Conservation (phyloP, 2,888 invertebrate genomes). For the Drosophila falleni region DNA sequence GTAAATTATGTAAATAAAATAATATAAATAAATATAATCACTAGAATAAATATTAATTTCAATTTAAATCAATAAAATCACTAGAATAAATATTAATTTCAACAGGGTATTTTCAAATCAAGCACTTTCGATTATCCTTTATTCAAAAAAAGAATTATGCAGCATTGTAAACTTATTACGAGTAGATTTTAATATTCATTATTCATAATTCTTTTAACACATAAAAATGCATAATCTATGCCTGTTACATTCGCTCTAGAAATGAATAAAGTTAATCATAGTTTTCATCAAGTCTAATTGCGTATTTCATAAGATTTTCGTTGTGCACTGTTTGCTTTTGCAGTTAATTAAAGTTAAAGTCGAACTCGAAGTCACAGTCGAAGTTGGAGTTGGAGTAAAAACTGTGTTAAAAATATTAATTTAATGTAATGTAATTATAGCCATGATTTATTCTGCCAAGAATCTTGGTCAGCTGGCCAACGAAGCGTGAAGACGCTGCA, state of each 20-base stretch:
- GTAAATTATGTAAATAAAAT: neutral
- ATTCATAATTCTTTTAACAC: neutral
- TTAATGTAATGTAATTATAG: slow-evolving; percentile 69
- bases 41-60: neutral
- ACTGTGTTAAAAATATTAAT: slow-evolving; percentile 67
- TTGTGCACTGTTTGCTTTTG: slow-evolving; percentile 77
- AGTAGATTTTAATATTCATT: neutral
- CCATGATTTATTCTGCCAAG: slow-evolving; percentile 67
- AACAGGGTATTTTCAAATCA: neutral
- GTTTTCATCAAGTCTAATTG: slow-evolving; percentile 54
- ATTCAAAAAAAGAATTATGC: neutral
- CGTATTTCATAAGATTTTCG: slow-evolving; percentile 75
- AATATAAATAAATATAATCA: neutral
- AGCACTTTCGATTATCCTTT: slow-evolving; percentile 3
- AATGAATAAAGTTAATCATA: slow-evolving; percentile 16
- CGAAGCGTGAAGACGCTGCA: slow-evolving; percentile 67
- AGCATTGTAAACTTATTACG: neutral
- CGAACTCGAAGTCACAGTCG: slow-evolving; percentile 10
- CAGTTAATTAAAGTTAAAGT: slow-evolving; percentile 67
- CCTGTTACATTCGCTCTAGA: slow-evolving; percentile 19
- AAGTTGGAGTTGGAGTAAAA: slow-evolving; percentile 42
- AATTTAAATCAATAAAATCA: neutral
- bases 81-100: neutral
- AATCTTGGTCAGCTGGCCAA: slow-evolving; percentile 68
- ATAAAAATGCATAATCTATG: slow-evolving; percentile 13